phyloP scores from a whole-genome alignment of 2,888 invertebrate species.

The Platycheirus rosarum region DNA sequence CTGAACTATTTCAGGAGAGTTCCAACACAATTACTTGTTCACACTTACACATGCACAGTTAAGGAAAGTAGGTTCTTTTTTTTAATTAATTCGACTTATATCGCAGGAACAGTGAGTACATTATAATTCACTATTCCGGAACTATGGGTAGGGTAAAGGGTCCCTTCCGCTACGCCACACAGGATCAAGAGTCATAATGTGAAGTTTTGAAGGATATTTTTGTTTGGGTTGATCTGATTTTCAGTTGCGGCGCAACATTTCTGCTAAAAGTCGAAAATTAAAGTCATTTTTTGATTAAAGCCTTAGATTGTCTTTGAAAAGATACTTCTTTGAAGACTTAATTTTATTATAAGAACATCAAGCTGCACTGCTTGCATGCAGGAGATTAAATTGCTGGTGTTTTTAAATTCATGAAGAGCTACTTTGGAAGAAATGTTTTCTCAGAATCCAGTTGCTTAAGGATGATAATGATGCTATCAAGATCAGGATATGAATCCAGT shows the following conservation, averaged over 20 bases:
- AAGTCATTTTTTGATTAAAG: slow-evolving; percentile 17
- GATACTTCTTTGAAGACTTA: too few species aligned
- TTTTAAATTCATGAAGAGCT: too few species aligned
- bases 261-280: slow-evolving; percentile 18
- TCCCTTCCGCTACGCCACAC: too few species aligned
- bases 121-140: slow-evolving; percentile 51
- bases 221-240: slow-evolving; percentile 53
- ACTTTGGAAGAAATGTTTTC: too few species aligned
- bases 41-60: neutral
- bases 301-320: too few species aligned
- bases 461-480: too few species aligned
- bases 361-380: too few species aligned
- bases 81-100: slow-evolving; percentile 41
- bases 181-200: neutral
- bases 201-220: slow-evolving; percentile 23
- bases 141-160: neutral
- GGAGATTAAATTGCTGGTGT: too few species aligned
- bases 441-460: too few species aligned
- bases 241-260: slow-evolving; percentile 44
- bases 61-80: slow-evolving; percentile 5
- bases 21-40: neutral
- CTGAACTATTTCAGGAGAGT: slow-evolving; percentile 2
- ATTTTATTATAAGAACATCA: too few species aligned
- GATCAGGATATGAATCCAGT: too few species aligned
- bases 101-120: slow-evolving; percentile 31